Evolutionary conservation across 2,797 vertebrate genomes (phyloP), one percentile per base, ranked within the genome.

Genomic region (Pogoniulus pusillus): DNA sequence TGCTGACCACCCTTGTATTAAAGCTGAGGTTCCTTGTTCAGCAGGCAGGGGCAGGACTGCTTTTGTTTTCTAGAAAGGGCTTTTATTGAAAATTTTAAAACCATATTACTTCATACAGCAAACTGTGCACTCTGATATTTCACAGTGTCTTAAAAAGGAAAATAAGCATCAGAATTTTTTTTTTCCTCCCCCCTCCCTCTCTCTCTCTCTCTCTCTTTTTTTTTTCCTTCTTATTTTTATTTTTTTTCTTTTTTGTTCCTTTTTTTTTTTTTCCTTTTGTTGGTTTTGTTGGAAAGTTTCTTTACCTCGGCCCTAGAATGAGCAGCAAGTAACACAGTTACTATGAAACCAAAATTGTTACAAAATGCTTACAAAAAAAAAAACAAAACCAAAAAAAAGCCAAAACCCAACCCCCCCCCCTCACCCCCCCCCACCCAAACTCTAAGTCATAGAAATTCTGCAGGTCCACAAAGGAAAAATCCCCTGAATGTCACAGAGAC

Each of bases 71-170:
- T 98, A 98, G 96, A 98, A 98, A 98, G 92, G 94, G 96, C 97
- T 98, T 99, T 99, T 99, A 99, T 99, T 98, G 98, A 99, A 99
- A 99, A 97, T 98, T 98, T 99, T 98, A 98, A 98, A 98, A 98
- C 97, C 98, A 98, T 98, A 98, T 98, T 98, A 99, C 98, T 98
- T 97, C 98, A 98, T 99, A 99, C 98, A 99, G 98, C 98, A 99
- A 99, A 99, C 98, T 99, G 98, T 99, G 99, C 98, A 99, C 98
- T 98, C 98, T 94, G 98, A 98, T 98, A 99, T 98, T 98, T 99
- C 99, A 99, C 98, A 99, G 98, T 99, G 98, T 99, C 98, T 99
- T 98, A 98, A 98, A 99, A 99, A 99, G 98, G 97, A 99, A 99
- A 99, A 99, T 98, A 99, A 98, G 98, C 96, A 95, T 98, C 96